phyloP scores from a whole-genome alignment of 1,140 invertebrate genomes.

The Lordiphosa collinella region DNA sequence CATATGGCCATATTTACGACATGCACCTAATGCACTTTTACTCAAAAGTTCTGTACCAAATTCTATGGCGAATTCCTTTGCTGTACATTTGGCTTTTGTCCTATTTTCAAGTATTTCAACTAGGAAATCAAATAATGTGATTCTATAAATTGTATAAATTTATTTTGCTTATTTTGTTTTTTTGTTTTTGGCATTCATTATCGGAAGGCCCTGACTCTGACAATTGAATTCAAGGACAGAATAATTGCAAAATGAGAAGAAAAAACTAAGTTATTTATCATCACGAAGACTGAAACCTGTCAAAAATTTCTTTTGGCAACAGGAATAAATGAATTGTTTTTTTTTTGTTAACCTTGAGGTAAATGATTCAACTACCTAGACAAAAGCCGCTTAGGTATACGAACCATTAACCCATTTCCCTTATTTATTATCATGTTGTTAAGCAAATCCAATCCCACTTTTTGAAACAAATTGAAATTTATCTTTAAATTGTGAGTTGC shows the following conservation, averaged over 20 bases:
- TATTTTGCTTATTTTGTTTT: too few relatives aligned
- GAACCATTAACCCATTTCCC: slow-evolving; percentile 58
- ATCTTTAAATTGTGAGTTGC: slow-evolving; percentile 47
- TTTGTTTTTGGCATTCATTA: too few relatives aligned
- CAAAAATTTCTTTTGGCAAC: slow-evolving; percentile 29
- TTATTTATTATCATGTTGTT: slow-evolving; percentile 39
- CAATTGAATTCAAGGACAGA: slow-evolving; percentile 69
- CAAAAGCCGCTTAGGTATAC: not conserved
- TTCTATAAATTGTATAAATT: too few relatives aligned
- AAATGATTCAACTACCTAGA: slow-evolving; percentile 10
- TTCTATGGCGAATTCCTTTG: too few relatives aligned
- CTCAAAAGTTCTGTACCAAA: too few relatives aligned
- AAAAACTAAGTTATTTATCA: slow-evolving; percentile 45
- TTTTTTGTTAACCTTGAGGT: slow-evolving; percentile 32
- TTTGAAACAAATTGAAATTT: slow-evolving; percentile 3
- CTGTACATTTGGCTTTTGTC: too few relatives aligned
- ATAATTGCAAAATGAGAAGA: slow-evolving; percentile 53
- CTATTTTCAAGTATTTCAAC: too few relatives aligned
- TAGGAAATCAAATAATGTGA: too few relatives aligned
- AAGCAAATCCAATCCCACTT: slow-evolving; percentile 15
- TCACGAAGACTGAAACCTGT: slow-evolving; percentile 38
- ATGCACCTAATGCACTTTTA: too few relatives aligned
- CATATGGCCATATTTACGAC: too few relatives aligned
- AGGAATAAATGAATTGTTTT: slow-evolving; percentile 17
- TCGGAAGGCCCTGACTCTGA: slow-evolving; percentile 4